Conservation (phyloP, 2,797 vertebrate species). For the Clarias fuscus region DNA sequence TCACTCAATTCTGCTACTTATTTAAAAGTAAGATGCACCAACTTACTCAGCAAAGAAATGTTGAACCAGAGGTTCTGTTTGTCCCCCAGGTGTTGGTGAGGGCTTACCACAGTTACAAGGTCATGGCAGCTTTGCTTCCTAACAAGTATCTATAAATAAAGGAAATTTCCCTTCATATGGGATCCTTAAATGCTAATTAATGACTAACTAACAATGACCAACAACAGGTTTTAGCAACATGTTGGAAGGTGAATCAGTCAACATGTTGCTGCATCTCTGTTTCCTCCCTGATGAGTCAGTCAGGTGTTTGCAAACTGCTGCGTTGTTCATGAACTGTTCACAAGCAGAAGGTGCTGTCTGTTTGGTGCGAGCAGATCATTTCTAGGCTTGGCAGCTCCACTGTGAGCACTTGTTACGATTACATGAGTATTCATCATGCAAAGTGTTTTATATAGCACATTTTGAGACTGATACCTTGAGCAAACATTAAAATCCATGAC, state of each 20-base stretch:
- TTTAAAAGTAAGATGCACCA: neutral
- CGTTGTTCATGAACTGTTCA: slow-evolving; percentile 2
- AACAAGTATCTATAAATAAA: slow-evolving; percentile 14
- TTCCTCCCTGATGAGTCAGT: slow-evolving; percentile 27
- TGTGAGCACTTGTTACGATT: neutral
- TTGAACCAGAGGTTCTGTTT: too few relatives aligned
- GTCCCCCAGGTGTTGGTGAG: neutral
- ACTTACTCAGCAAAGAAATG: neutral
- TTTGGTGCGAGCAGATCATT: slow-evolving; percentile 17
- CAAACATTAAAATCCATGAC: neutral
- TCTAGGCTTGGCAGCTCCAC: slow-evolving; percentile 13
- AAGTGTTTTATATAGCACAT: neutral
- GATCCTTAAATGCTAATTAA: slow-evolving; percentile 5
- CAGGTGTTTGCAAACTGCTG: slow-evolving; percentile 26
- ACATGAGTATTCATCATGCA: neutral
- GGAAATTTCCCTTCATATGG: neutral
- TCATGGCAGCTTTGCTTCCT: neutral
- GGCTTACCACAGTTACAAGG: neutral
- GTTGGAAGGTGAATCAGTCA: slow-evolving; percentile 4
- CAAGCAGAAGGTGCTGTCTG: slow-evolving; percentile 25
- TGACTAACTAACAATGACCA: neutral
- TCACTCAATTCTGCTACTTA: neutral
- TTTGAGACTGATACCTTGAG: neutral
- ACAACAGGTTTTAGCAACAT: slow-evolving; percentile 26
- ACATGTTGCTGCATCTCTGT: neutral